phyloP scores from a whole-genome alignment of 1,140 invertebrate genomes.

The Dreissena rostriformis region DNA sequence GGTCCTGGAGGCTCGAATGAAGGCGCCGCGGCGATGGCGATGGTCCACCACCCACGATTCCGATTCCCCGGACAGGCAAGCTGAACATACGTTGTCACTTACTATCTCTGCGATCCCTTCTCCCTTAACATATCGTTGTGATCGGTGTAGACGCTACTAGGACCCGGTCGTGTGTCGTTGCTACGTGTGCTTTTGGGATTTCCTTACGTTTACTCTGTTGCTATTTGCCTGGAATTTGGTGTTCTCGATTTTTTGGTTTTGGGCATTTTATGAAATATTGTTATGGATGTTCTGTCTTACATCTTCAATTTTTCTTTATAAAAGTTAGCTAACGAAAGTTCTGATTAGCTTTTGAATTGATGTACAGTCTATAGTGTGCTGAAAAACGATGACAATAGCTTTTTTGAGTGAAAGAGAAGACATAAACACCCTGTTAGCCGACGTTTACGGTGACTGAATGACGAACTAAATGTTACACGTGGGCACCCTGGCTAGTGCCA shows the following conservation, averaged over 20 bases:
- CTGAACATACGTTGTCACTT: slow-evolving; percentile 18
- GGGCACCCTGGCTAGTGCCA: slow-evolving; percentile 66
- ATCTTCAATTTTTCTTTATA: too few species aligned
- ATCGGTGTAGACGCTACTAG: neutral
- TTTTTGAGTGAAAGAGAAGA: too few species aligned
- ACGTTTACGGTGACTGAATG: neutral
- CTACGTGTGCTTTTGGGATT: neutral
- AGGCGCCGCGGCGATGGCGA: slow-evolving; percentile 40
- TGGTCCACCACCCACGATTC: slow-evolving; percentile 31
- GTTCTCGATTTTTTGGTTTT: too few species aligned
- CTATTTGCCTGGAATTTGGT: too few species aligned
- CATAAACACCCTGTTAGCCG: too few species aligned
- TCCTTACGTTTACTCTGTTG: neutral
- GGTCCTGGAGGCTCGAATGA: slow-evolving; percentile 42
- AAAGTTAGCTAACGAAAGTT: too few species aligned
- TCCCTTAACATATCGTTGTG: neutral
- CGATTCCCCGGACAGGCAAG: slow-evolving; percentile 46
- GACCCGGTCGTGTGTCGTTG: neutral
- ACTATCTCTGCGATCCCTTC: neutral
- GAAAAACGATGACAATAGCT: too few species aligned
- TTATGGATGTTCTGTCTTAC: too few species aligned
- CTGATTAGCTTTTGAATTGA: too few species aligned
- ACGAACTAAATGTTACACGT: slow-evolving; percentile 66
- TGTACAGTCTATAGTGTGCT: too few species aligned
- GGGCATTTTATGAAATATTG: too few species aligned